phyloP scores from a whole-genome alignment of 1,140 invertebrate genomes.

The Drosophila kohkoa region DNA sequence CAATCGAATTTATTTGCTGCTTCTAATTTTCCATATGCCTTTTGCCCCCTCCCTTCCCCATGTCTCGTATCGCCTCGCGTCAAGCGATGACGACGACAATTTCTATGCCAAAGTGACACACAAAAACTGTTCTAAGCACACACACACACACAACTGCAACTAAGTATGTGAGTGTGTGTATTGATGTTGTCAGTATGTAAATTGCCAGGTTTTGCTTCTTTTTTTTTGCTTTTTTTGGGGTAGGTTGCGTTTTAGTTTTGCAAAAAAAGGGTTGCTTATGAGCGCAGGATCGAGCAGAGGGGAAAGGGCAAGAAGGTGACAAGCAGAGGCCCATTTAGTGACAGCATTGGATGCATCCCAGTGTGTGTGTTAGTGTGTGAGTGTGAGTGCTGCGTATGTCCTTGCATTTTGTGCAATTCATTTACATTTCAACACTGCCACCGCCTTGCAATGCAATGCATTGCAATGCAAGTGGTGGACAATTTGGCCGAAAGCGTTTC shows the following conservation, averaged over 20 bases:
- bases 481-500: constrained; percentile 59
- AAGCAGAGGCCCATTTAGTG: constrained; percentile 40
- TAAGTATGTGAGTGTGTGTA: constrained; percentile 26
- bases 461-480: constrained; percentile 47
- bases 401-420: constrained; percentile 81
- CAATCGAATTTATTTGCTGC: constrained; percentile 78
- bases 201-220: constrained; percentile 65
- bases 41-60: not conserved
- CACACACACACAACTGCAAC: constrained; percentile 36
- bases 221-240: constrained; percentile 69
- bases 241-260: constrained; percentile 67
- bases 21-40: constrained; percentile 69
- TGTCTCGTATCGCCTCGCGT: not conserved
- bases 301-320: not conserved
- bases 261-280: constrained; percentile 58
- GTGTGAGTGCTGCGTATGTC: constrained; percentile 70
- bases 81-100: constrained; percentile 69
- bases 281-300: not conserved
- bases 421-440: constrained; percentile 77
- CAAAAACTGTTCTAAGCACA: constrained; percentile 57
- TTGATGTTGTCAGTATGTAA: constrained; percentile 79
- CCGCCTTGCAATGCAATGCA: constrained; percentile 42
- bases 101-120: constrained; percentile 81
- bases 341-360: constrained; percentile 57
- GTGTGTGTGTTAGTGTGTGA: constrained; percentile 33